Base-by-base conservation (phyloP, 2,888 invertebrate genomes). In the Nesidiocoris tenuis region DNA sequence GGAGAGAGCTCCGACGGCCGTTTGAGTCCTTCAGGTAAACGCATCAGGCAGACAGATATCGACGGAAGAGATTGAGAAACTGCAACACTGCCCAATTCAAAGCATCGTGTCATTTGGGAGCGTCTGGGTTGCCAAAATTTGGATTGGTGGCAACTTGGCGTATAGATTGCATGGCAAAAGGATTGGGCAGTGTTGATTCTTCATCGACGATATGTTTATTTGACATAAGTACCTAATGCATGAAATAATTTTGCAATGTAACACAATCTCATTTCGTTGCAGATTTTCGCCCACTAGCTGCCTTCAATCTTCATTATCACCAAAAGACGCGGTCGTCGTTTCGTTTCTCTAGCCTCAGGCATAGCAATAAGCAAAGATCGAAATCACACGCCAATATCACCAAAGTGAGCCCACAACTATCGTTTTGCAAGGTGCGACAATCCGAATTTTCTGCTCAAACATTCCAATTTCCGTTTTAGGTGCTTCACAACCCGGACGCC, bases 381-480 rank as follows among this genome's bases (percentile, higher is more conserved):
- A 82, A 82, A 79, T 82, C 82, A 5, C 82, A 82, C 76, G 82
- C 82, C 18, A 83, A 82, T 77, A 82, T 82, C 67, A 81, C 81
- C 65, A 82, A 82, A 79, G 81, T 80, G 75, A 78, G 68, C 64
- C 16, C 65, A 18, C 22, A 61, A n/a, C n/a, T n/a, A n/a, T n/a
- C n/a, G n/a, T n/a, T n/a, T n/a, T n/a, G n/a, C n/a, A n/a, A n/a
- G n/a, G n/a, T n/a, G n/a, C n/a, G n/a, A n/a, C n/a, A n/a, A n/a
- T n/a, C n/a, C n/a, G n/a, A n/a, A n/a, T n/a, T n/a, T n/a, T n/a
- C n/a, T n/a, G n/a, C n/a, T n/a, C n/a, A n/a, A 39, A 39, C 39
- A 39, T 39, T 7, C 5, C 12, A 12, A 3, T 12, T 39, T 39
- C 12, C 12, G 39, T 12, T n/a, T 2, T 39, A 78, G 78, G 78